Evolutionary conservation across 2,888 invertebrate species (phyloP), one percentile per base, ranked within the genome.

Genomic region (Hartigia nigra): DNA sequence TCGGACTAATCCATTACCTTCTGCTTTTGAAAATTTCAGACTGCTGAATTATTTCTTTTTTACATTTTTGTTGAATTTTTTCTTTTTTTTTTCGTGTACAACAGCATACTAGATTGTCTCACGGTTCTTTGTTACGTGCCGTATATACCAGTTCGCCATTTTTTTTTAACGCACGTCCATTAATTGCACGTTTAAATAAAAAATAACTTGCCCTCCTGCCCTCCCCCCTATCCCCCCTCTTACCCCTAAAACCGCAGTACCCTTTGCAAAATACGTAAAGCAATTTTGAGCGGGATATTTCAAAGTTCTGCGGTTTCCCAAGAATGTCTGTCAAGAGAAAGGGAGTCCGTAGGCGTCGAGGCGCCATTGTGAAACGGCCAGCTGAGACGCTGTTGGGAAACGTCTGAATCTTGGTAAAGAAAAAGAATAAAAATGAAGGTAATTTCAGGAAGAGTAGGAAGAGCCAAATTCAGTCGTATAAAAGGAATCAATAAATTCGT

Each of bases 1-100:
- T 80, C 14, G 34, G 76, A 74, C 76, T 80, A 79, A 81, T 81
- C 79, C 80, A 80, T 82, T 81, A 81, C 72, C 69, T 36, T 37
- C 37, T 31, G 14, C 31, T 72, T 14, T 72, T 32, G 72, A 14
- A 72, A 72, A 72, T 31, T 72, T 72, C n/a, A 31, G 12, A 31
- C 23, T 23, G 39, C 14, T 23, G 14, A 55, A 23, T 55, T 55
- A 23, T 55, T 55, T 55, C 14, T 55, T 55, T 55, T 39, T 39
- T n/a, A n/a, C 39, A 39, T 5, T 39, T 39, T 37, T 39, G 34
- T 34, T 34, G 3, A 34, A 34, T 34, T 34, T 3, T 39, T 23
- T 14, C 5, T 0, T 23, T 9, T 55, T 5, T 55, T 5, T 23
- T 23, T 23, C 23, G 14, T 9, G 23, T 5, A 55, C 14, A 23